Evolutionary conservation across 2,113 vertebrate genomes (phyloP).

Genomic region (Vulpes vulpes): DNA sequence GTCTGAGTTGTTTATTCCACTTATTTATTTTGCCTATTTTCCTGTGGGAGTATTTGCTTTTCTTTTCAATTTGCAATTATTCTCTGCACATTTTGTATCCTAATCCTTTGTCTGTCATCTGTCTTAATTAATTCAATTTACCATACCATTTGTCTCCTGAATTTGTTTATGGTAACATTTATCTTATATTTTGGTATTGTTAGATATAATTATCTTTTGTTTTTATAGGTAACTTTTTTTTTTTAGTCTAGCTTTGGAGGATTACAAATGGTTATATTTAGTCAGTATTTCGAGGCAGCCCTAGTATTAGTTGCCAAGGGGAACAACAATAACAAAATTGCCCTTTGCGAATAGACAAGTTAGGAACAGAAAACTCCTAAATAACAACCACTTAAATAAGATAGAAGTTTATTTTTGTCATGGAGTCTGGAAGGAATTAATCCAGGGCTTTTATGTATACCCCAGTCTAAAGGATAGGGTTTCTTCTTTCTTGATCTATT

Average conservation of each 20-base stretch:
- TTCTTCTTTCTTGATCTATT: slow-evolving; percentile 34
- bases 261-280: slow-evolving; percentile 61
- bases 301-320: not conserved
- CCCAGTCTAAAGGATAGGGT: not conserved
- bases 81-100: not conserved
- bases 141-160: not conserved
- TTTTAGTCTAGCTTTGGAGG: not conserved
- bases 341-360: slow-evolving; percentile 52
- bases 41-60: not conserved
- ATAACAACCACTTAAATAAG: slow-evolving; percentile 48
- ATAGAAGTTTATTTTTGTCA: slow-evolving; percentile 29
- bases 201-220: slow-evolving; percentile 32
- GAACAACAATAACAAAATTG: slow-evolving; percentile 62
- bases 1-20: slow-evolving; percentile 13
- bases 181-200: slow-evolving; percentile 35
- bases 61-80: slow-evolving; percentile 50
- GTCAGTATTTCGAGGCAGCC: slow-evolving; percentile 41
- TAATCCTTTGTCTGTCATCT: not conserved
- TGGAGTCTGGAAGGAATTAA: slow-evolving; percentile 38
- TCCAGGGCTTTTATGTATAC: not conserved
- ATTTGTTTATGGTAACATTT: slow-evolving; percentile 32
- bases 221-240: not conserved
- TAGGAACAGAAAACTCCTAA: slow-evolving; percentile 51
- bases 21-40: not conserved
- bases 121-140: slow-evolving; percentile 14